Evolutionary conservation across 92 coral and sea anemone species (phyloP), one percentile per base, ranked within the genome.

Genomic region (Umimayanthus chanpuru): DNA sequence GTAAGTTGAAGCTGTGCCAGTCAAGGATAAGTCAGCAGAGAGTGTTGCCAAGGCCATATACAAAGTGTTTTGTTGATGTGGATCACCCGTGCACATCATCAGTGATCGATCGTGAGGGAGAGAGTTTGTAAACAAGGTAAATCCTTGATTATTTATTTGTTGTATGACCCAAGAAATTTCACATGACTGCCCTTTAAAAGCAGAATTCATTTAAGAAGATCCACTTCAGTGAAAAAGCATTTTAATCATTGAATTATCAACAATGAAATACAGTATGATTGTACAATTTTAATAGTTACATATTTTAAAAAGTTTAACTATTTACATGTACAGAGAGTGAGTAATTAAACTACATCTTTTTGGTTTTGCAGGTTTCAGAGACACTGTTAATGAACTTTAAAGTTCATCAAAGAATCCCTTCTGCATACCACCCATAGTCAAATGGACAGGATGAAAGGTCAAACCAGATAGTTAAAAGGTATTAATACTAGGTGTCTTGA

Each of bases 121-220:
- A 66, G 90, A 80, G 78, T 88, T 88, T 88, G 90, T 88, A 11
- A 88, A 88, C 79, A 49, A 71, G 90, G 86, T 88, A 66, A 47
- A 58, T 10, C 39, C 77, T 74, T 32, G 78, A 21, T n/a, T 84
- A 32, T 47, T n/a, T n/a, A n/a, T 21, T 40, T 75, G 55, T 39
- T 75, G 11, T 18, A 30, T 73, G 79, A 14, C 40, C 36, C 77
- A 73, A 47, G 55, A 49, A 9, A 73, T 39, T 73, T 36, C 20
- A n/a, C 6, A 73, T 30, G 43, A 30, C 43, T 73, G 77, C 4
- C 77, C 47, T 73, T 73, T 73, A 20, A 73, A 49, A 49, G 55
- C 9, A 49, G 55, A 49, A 49, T 49, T 49, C 55, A 49, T 49
- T 9, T 49, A 49, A 49, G 10, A 49, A 49, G 55, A 49, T 49